These are phyloP conservation scores for Anagrus nilaparvatae DNA, from an alignment of 1,140 invertebrate species.

Conservation along the genomic window DNA sequence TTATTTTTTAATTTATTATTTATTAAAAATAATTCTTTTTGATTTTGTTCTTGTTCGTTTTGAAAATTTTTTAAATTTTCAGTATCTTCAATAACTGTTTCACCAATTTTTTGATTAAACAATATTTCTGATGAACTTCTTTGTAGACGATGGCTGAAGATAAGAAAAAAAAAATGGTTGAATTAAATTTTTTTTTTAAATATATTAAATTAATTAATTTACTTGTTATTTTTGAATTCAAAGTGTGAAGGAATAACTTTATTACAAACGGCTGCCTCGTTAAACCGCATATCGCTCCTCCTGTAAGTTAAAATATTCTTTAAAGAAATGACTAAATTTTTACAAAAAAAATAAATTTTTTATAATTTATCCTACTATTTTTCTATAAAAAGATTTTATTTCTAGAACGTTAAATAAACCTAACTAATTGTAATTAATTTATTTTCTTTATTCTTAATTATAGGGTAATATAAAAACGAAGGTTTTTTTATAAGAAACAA, in stretches of 20 bases:
- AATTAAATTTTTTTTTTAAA: too few relatives aligned
- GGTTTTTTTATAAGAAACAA: too few relatives aligned
- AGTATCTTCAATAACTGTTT: slow-evolving; percentile 8
- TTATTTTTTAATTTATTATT: slow-evolving; percentile 1
- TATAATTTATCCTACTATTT: slow-evolving; percentile 7
- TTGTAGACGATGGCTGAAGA: background rate
- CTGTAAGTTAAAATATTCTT: slow-evolving; percentile 25
- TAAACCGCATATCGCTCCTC: slow-evolving; percentile 37
- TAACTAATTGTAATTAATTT: too few relatives aligned
- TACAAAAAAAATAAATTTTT: background rate
- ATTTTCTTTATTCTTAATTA: too few relatives aligned
- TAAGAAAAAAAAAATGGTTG: too few relatives aligned
- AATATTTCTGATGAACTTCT: slow-evolving; percentile 12
- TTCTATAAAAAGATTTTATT: too few relatives aligned
- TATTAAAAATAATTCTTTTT: background rate
- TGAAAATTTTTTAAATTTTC: background rate
- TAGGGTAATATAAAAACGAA: too few relatives aligned
- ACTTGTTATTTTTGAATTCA: slow-evolving; percentile 36
- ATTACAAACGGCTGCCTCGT: slow-evolving; percentile 27
- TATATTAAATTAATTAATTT: slow-evolving; percentile 19
- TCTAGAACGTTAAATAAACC: too few relatives aligned
- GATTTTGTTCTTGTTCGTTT: background rate
- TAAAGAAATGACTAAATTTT: background rate
- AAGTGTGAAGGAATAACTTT: slow-evolving; percentile 28
- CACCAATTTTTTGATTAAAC: slow-evolving; percentile 5